Percentiles rank a stretch among this genome's conserved stretches.
Conservation (phyloP, 1,140 invertebrate species). For the Agraylea sexmaculata region DNA sequence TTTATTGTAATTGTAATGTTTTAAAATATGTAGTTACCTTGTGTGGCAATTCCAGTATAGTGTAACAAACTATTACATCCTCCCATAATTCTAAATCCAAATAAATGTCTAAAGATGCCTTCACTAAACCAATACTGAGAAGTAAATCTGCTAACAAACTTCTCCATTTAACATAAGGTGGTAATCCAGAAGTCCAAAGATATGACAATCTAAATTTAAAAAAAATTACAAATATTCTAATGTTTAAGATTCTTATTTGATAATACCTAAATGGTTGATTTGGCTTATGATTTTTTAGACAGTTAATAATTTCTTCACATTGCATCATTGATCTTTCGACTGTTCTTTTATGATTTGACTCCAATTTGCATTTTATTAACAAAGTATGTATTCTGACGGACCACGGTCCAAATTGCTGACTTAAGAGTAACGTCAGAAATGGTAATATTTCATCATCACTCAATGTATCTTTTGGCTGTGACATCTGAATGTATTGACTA, state of each 20-base stretch:
- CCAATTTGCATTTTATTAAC: slow-evolving; percentile 60
- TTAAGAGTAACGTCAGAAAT: slow-evolving; percentile 56
- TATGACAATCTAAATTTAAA: slow-evolving; percentile 37
- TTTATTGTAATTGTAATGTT: too few species aligned
- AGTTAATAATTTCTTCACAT: slow-evolving; percentile 63
- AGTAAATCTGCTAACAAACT: slow-evolving; percentile 67
- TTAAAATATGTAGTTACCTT: slow-evolving; percentile 44
- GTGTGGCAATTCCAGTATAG: slow-evolving; percentile 65
- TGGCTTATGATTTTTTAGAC: slow-evolving; percentile 6
- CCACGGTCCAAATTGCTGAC: slow-evolving; percentile 58
- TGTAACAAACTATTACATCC: slow-evolving; percentile 85
- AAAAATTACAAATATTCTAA: background rate
- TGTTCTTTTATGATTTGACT: slow-evolving; percentile 62
- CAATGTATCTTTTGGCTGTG: slow-evolving; percentile 65
- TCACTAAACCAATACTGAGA: slow-evolving; percentile 67
- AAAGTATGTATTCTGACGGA: slow-evolving; percentile 57
- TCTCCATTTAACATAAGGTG: slow-evolving; percentile 62
- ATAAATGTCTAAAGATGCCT: slow-evolving; percentile 78
- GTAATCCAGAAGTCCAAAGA: slow-evolving; percentile 54
- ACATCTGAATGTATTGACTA: slow-evolving; percentile 52
- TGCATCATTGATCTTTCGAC: slow-evolving; percentile 81
- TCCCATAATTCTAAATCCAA: slow-evolving; percentile 79
- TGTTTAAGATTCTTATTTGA: background rate
- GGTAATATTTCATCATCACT: slow-evolving; percentile 67
- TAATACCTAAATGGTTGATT: slow-evolving; percentile 12